Evolutionary conservation across 2,113 vertebrate genomes (phyloP), one percentile per base, ranked within the genome.

Genomic region (Rhinoderma darwinii): DNA sequence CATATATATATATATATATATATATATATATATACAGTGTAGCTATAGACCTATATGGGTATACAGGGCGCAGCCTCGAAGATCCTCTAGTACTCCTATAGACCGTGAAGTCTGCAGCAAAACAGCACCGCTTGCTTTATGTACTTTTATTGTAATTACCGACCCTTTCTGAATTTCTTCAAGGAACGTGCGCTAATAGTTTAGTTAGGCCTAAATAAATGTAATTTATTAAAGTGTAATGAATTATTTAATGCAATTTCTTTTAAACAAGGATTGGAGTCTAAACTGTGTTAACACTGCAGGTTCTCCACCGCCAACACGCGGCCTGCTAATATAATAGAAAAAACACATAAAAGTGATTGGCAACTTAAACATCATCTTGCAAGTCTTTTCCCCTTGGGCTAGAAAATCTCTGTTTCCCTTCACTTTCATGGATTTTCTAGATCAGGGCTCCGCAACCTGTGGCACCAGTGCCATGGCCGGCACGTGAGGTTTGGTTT

Each of bases 151-250:
- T 78, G 17, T 30, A 35, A 78, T 78, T 54, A 78, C 47, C n/a
- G 17, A 32, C 27, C 12, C 27, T 35, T 78, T 20, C 5, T 25
- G 44, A 8, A 35, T 78, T 27, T 82, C 37, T 82, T 43, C 17
- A 63, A 15, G 27, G 37, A 44, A 20, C 44, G 6, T 66, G 56
- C 39, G 11, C 79, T 82, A 82, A 82, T 82, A 66, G 79, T 37
- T 82, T 63, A 82, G 79, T 82, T 82, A 82, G 61, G 79, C 79
- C 41, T 63, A 82, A 82, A 82, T 82, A 82, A 82, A 82, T 82
- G 79, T 82, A 63, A 82, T 82, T 43, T 66, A 82, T 82, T 82
- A 82, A 61, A 63, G 79, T 41, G 5, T 27, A 43, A 82, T 82
- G 41, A 82, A 63, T 81, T 63, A 63, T 82, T 82, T 43, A 82